phyloP scores from a whole-genome alignment of 2,113 vertebrate genomes.

The Egretta garzetta region DNA sequence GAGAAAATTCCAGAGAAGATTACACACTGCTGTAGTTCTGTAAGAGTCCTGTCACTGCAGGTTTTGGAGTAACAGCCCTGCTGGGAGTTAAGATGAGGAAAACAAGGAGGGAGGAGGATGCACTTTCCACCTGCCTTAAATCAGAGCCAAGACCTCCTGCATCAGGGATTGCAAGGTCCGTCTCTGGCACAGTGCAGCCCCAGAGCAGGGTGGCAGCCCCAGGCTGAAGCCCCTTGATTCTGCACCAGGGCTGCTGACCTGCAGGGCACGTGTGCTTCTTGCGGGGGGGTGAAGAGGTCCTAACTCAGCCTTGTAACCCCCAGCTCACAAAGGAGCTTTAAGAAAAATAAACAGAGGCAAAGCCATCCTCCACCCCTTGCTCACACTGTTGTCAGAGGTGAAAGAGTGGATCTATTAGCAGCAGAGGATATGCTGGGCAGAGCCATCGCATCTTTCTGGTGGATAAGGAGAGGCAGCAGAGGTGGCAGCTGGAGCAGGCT shows the following conservation, averaged over 20 bases:
- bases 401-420: neutral
- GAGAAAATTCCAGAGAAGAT: neutral
- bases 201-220: neutral
- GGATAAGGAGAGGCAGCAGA: neutral
- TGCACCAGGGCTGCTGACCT: rapidly evolving
- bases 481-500: conserved; percentile 11
- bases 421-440: neutral
- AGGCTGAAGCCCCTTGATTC: neutral
- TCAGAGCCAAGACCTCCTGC: neutral
- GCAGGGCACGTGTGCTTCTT: neutral
- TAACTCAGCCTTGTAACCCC: neutral
- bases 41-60: neutral
- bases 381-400: neutral
- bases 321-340: neutral
- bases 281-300: neutral
- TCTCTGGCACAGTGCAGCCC: neutral
- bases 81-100: neutral
- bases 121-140: neutral
- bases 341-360: neutral
- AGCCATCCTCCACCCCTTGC: neutral
- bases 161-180: neutral
- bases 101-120: neutral
- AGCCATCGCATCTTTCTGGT: neutral
- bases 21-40: neutral
- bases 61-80: neutral